Base-by-base conservation (phyloP, 2,113 vertebrate genomes). In the Mus spicilegus region DNA sequence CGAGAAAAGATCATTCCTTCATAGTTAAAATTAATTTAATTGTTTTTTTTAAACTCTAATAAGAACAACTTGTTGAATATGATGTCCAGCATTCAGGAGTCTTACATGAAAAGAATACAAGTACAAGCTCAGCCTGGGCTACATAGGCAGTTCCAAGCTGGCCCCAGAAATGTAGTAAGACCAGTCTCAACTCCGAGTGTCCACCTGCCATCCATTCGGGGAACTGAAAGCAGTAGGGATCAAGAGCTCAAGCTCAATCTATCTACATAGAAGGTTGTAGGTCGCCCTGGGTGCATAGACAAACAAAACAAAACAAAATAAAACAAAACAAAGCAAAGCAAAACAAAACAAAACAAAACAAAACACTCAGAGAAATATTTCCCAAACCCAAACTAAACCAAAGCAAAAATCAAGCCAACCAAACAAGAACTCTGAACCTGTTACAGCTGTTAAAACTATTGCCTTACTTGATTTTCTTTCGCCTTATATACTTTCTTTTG, bases 401-500 rank as follows among this genome's bases (percentile, higher is more conserved):
- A 30, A 16, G 30, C 77, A 78, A 33, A 77, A 67, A 33, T 30
- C 26, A 67, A 86, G 17, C 4, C 28, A 69, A 67, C 6, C 16
- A 63, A 65, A 65, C 24, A 65, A 46, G n/a, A 65, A 85, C 11
- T 65, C 56, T n/a, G 54, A 16, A 8, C 13, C 42, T 87, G 26
- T 42, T 76, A 12, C 51, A 82, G 24, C 26, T 17, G 24, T 42
- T 82, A 22, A 92, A 73, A 70, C n/a, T 87, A 58, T 65, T 84
- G 51, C 58, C 87, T 95, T 56, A 7, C 33, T 67, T 26, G 90
- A 36, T n/a, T 76, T 93, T 10, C 39, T 36, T 90, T 93, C 88
- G 49, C 67, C 36, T 65, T 80, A 85, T 65, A 81, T 33, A 24
- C 28, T 88, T 91, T 42, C 3, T 24, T 54, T 63, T 75, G n/a